A percentile compares a stretch with the other conserved stretches of the same genome.
phyloP scores from a whole-genome alignment of 2,888 invertebrate species.

The Julus scandinavius region DNA sequence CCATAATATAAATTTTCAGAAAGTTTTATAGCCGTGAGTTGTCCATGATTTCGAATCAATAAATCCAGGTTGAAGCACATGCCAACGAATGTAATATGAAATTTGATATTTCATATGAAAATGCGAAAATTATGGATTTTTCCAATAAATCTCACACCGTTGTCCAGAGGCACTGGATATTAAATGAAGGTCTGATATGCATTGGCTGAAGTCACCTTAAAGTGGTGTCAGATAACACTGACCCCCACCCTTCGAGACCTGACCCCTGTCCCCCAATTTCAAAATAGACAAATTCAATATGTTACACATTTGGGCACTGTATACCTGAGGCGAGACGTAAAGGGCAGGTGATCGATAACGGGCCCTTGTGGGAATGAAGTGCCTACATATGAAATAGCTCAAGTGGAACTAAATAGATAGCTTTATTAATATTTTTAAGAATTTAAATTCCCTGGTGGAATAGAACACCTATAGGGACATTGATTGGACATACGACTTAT shows the following conservation, averaged over 20 bases:
- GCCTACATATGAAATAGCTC: neutral
- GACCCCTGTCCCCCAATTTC: slow-evolving; percentile 15
- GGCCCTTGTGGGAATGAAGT: neutral
- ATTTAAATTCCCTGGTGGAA: no score
- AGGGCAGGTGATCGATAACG: neutral
- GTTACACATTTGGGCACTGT: neutral
- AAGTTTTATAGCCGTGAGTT: neutral
- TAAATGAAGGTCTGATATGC: neutral
- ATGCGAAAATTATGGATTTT: slow-evolving; percentile 22
- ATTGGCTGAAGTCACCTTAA: neutral
- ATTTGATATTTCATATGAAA: neutral
- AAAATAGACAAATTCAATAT: neutral
- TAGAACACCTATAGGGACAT: no score
- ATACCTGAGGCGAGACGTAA: neutral
- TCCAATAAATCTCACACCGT: neutral
- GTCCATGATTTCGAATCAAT: neutral
- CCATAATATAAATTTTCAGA: no score
- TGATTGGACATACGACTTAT: no score
- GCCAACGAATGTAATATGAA: neutral
- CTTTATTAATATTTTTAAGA: no score
- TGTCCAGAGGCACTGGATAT: neutral
- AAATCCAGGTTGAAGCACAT: neutral
- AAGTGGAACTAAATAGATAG: no score
- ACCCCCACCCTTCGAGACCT: neutral
- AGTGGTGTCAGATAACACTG: neutral